Evolutionary conservation across 2,113 vertebrate genomes (phyloP), one percentile per base, ranked within the genome.

Genomic region (Calidris pygmaea): DNA sequence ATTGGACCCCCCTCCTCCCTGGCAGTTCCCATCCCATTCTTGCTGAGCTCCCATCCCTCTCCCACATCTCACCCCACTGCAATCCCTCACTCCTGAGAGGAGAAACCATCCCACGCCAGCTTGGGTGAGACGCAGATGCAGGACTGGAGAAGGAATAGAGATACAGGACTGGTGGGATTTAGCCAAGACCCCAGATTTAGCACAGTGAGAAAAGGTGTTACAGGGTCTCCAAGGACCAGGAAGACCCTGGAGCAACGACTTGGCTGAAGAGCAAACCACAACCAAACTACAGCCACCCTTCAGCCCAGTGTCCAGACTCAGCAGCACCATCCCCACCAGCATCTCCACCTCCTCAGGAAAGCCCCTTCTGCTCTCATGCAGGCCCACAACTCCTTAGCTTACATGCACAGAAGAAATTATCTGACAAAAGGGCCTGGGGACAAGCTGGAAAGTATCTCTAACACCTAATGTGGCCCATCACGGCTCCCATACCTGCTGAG

Each of bases 391-490:
- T 39, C 43, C 59, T 76, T 9, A 8, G 4, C 6, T 76, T 13
- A 26, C 10, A 5, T 1, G 16, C 18, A 16, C 13, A 14, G 55
- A 37, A 27, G 9, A 65, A 19, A 1, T 0, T 1, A 48, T 7
- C 50, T 9, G 9, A 16, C 11, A 41, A 47, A 47, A 74, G 10
- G 1, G 1, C 63, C n/a, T 72, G 21, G 7, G 19, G 66, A 23
- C 8, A 41, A 53, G 22, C 26, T 29, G 55, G 50, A 5, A 43
- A 50, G 12, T 0, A 6, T 48, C 65, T 27, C 16, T 9, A 48
- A 17, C 45, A 12, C 9, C 14, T 10, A 17, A 32, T 1, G 0
- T 12, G 15, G 22, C 26, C 27, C 35, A 12, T 37, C 14, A 29
- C 24, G 17, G 0, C 29, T 30, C 45, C 58, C 35, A 9, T 10